These are phyloP conservation scores for Menidia beryllina DNA, from an alignment of 2,113 vertebrate genomes.

Conservation along the genomic window DNA sequence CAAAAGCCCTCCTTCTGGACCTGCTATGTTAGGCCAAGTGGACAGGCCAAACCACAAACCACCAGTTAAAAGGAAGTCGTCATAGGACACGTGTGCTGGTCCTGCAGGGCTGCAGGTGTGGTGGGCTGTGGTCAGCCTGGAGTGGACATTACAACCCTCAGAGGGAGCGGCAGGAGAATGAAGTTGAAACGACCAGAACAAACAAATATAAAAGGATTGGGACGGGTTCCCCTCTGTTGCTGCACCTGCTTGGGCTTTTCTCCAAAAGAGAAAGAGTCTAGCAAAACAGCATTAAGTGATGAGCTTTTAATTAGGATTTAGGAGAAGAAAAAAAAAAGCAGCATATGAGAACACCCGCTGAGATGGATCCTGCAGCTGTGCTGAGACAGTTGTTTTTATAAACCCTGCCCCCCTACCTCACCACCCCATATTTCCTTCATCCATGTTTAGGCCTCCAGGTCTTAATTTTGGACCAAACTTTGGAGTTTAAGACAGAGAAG, in stretches of 20 bases:
- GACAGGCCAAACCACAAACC: constrained; percentile 59
- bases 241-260: constrained; percentile 28
- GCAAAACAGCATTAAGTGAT: constrained; percentile 5
- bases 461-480: constrained; percentile 14
- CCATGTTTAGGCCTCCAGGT: constrained; percentile 20
- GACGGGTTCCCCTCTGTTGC: constrained; percentile 10
- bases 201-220: background rate
- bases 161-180: constrained; percentile 5
- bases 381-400: constrained; percentile 15
- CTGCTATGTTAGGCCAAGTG: constrained; percentile 9
- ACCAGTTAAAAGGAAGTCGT: constrained; percentile 37
- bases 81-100: constrained; percentile 28
- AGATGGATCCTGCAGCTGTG: background rate
- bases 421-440: constrained; percentile 1
- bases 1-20: constrained; percentile 20
- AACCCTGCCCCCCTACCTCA: background rate
- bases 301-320: too few relatives aligned
- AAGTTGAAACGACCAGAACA: constrained; percentile 21
- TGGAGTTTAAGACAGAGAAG: constrained; percentile 3
- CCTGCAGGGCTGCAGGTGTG: constrained; percentile 34
- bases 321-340: background rate
- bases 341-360: background rate
- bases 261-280: background rate
- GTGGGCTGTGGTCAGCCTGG: constrained; percentile 15
- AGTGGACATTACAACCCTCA: constrained; percentile 28